Percentiles rank a stretch among this genome's conserved stretches.
phyloP scores from a whole-genome alignment of 2,888 invertebrate genomes.

The Dinocampus coccinellae region DNA sequence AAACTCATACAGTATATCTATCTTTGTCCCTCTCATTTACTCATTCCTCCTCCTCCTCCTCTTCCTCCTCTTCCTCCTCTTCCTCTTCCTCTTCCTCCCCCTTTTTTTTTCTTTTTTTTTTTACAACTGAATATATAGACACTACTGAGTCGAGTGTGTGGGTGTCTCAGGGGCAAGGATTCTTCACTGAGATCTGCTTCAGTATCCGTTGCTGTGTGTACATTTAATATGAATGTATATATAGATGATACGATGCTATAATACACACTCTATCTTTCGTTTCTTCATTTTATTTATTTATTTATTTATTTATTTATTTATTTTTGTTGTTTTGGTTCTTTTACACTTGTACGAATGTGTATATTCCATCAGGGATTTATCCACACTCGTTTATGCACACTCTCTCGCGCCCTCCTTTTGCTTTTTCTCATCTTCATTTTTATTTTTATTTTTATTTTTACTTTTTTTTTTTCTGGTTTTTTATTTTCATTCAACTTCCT shows the following conservation, averaged over 20 bases:
- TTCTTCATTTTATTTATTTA: no score
- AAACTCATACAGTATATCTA: background rate
- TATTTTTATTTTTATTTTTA: background rate
- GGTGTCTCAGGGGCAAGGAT: constrained; percentile 38
- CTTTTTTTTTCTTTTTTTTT: no score
- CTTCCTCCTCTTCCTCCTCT: no score
- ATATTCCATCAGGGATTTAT: constrained; percentile 46
- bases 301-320: no score
- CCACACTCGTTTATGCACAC: no score
- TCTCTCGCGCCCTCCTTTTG: constrained; percentile 37
- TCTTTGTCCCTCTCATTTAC: constrained; percentile 6
- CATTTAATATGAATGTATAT: constrained; percentile 49
- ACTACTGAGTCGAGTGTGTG: constrained; percentile 20
- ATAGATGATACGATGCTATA: constrained; percentile 60
- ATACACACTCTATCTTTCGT: constrained; percentile 46
- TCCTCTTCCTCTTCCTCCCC: no score
- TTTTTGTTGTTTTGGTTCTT: no score
- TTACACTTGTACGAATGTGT: background rate
- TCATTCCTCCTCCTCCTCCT: no score
- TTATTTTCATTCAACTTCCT: no score
- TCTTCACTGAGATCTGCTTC: constrained; percentile 8
- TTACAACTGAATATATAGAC: no score
- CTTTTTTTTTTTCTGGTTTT: no score
- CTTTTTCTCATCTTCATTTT: constrained; percentile 30
- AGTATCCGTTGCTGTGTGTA: constrained; percentile 51